These are phyloP conservation scores for Drosophila koepferae DNA, from an alignment of 2,888 invertebrate genomes.

Conservation along the genomic window DNA sequence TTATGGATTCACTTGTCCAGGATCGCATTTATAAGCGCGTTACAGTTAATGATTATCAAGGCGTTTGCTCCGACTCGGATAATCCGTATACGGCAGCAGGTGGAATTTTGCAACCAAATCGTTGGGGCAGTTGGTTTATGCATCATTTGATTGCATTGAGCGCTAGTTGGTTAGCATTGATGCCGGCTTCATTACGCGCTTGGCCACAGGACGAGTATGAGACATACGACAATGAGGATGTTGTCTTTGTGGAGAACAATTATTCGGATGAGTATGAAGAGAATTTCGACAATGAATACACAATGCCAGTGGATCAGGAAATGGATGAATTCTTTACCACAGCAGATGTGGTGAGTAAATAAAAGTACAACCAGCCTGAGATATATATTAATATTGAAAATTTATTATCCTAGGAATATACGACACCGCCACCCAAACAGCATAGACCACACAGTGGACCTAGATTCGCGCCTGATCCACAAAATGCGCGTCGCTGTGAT, in stretches of 20 bases:
- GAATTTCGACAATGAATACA: conserved; percentile 83
- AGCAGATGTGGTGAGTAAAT: conserved; percentile 81
- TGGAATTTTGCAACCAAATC: conserved; percentile 74
- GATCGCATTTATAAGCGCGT: conserved; percentile 95
- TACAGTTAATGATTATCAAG: conserved; percentile 95
- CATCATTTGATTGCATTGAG: conserved; percentile 82
- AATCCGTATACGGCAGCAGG: conserved; percentile 86
- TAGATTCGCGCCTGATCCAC: conserved; percentile 86
- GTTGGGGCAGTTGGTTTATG: conserved; percentile 80
- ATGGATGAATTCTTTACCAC: conserved; percentile 84
- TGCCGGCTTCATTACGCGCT: conserved; percentile 81
- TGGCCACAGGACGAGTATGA: conserved; percentile 85
- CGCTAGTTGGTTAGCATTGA: conserved; percentile 82
- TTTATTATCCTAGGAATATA: conserved; percentile 74
- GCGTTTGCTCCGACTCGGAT: conserved; percentile 91
- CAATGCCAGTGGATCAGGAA: conserved; percentile 82
- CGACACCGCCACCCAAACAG: conserved; percentile 83
- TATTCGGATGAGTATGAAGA: conserved; percentile 85
- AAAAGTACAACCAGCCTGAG: neutral
- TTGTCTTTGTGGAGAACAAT: conserved; percentile 81
- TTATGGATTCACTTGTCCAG: conserved; percentile 96
- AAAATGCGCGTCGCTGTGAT: conserved; percentile 92
- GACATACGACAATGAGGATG: conserved; percentile 82
- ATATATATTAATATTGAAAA: neutral
- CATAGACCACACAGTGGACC: conserved; percentile 82